phyloP scores from a whole-genome alignment of 2,113 vertebrate genomes.

The Podilymbus podiceps region DNA sequence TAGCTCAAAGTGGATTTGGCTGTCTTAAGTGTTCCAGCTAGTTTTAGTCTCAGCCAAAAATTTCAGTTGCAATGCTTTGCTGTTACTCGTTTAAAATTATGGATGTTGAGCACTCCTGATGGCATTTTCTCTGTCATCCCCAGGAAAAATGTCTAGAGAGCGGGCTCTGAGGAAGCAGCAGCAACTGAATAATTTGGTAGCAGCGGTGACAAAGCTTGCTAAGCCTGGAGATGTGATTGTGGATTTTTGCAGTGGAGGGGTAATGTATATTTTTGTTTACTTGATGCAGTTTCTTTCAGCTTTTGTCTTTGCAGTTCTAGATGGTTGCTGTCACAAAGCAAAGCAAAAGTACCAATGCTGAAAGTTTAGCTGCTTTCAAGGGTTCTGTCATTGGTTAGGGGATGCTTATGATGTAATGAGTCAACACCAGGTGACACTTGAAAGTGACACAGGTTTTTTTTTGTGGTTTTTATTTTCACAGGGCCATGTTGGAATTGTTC shows the following conservation, averaged over 20 bases:
- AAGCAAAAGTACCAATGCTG: neutral
- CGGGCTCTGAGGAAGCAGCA: slow-evolving; percentile 90
- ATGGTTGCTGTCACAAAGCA: neutral
- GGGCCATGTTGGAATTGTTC: slow-evolving; percentile 95
- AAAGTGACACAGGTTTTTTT: neutral
- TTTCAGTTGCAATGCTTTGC: neutral
- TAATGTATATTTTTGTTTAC: slow-evolving; percentile 60
- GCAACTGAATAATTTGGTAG: slow-evolving; percentile 93
- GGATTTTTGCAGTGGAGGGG: slow-evolving; percentile 98
- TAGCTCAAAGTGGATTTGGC: neutral
- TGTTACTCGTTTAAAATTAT: neutral
- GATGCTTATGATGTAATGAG: neutral
- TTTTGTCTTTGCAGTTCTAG: neutral
- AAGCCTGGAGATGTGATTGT: slow-evolving; percentile 86
- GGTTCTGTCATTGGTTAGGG: neutral
- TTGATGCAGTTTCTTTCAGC: neutral
- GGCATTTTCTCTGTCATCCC: slow-evolving; percentile 27
- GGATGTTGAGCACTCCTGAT: neutral
- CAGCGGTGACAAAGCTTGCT: slow-evolving; percentile 81
- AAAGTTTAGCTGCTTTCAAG: neutral
- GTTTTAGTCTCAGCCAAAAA: neutral
- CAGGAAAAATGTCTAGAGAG: slow-evolving; percentile 92
- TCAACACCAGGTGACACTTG: neutral
- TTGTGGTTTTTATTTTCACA: slow-evolving; percentile 64
- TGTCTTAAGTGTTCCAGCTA: neutral